Evolutionary conservation across 53 echinoderm and acorn worm genomes (phyloP), one percentile per base, ranked within the genome.

Genomic region (Mesocentrotus franciscanus): DNA sequence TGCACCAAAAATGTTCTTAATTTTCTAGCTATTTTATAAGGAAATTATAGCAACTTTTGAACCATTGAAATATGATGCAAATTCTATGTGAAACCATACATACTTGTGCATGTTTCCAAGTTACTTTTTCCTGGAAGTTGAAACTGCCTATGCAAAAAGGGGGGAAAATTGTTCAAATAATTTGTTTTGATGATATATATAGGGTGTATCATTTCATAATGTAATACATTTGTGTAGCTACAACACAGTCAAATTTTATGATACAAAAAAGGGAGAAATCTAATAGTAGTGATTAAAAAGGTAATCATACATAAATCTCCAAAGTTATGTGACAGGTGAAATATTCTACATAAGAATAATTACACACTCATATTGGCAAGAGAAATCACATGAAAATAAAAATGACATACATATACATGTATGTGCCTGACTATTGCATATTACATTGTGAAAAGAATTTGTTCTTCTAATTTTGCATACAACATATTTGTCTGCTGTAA

Each of bases 321-420:
- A n/a, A 71, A 71, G 26, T 71, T 71, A n/a, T 71, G 9, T 9
- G 24, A n/a, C 24, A 70, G 26, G 27, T 29, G 72, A 29, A 72
- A 27, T 72, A 30, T 72, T 30, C 30, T 79, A 79, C 29, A 75
- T 17, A 39, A 79, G 39, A 39, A 39, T 6, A 49, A 81, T 17
- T 81, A 81, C 18, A 64, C 16, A 42, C 9, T 81, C 81, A 81
- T 20, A 36, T 81, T 81, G 81, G 81, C 81, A 81, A 81, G 81
- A 81, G 26, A 81, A 81, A 81, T 81, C 39, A 42, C 42, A 72
- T 27, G 26, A 81, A 81, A 9, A 81, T 64, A 20, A 81, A 42
- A 42, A 39, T 36, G 9, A 20, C 64, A 20, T 64, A 26, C 72
- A 49, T n/a, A 29, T 27, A 26, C 72, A 2, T 4, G 62, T 64